Base-by-base conservation (phyloP, 2,888 invertebrate species). In the Anorthoa munda region DNA sequence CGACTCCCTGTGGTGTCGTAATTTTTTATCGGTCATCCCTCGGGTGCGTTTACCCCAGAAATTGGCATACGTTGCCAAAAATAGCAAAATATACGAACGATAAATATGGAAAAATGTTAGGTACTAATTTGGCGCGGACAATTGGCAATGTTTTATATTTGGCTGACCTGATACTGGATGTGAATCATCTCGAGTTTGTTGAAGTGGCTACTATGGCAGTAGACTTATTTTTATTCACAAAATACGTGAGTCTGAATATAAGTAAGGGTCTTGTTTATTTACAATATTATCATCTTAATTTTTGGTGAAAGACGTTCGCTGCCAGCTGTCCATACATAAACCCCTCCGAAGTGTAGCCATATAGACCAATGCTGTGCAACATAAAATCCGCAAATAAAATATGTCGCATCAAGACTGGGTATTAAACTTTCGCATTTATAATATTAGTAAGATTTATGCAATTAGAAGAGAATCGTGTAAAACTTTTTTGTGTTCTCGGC, bases 21-120 rank as follows among this genome's bases (percentile, higher is more conserved):
- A 91, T 91, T 91, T 92, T 92, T 93, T 93, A 92, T 93, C 89
- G 92, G 77, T 87, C 68, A 85, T 90, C 92, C 90, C 90, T 72
- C 48, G 90, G 87, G 92, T 86, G 85, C 88, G 87, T 90, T 91
- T 90, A 90, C 87, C 86, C 74, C 87, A 87, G 86, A 90, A 90
- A 88, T 88, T 84, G 86, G 84, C 77, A 75, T 67, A 67, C 75
- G 85, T 84, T 82, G 81, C 88, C 85, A 86, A 88, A 80, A 81
- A 82, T 78, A 66, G 59, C 60, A 79, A 81, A 81, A 82, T 75
- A 73, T 66, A 55, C 64, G 58, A 61, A 63, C 70, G 77, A 68
- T 79, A 68, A 72, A 82, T 60, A 26, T 63, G 45, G 59, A 78
- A 72, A 56, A 78, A 74, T 53, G 61, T 73, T 73, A 74, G 75